These are phyloP conservation scores for Pseudochromis fuscus DNA, from an alignment of 2,797 vertebrate genomes.

Conservation along the genomic window DNA sequence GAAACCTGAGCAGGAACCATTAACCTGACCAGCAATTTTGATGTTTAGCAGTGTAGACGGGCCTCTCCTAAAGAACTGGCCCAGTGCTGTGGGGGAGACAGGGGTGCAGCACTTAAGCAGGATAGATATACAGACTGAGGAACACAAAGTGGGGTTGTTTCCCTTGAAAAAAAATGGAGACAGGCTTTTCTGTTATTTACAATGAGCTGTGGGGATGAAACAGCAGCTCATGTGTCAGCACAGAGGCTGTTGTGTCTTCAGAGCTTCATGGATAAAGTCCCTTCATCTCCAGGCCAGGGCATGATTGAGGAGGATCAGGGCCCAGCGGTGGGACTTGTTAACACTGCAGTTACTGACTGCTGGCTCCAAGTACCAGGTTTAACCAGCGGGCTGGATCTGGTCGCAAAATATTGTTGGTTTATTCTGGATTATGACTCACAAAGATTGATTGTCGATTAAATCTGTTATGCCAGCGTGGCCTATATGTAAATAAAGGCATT, in stretches of 20 bases:
- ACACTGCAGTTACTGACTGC: constrained; percentile 29
- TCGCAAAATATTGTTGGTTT: constrained; percentile 63
- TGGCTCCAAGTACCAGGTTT: constrained; percentile 22
- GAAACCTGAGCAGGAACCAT: constrained; percentile 63
- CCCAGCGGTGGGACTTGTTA: constrained; percentile 55
- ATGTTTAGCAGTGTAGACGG: constrained; percentile 47
- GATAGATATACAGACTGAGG: constrained; percentile 25
- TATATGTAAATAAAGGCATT: constrained; percentile 9
- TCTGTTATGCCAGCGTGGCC: constrained; percentile 14
- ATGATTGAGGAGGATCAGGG: constrained; percentile 49
- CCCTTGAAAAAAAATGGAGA: constrained; percentile 48
- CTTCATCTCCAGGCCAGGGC: constrained; percentile 51
- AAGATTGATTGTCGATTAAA: constrained; percentile 57
- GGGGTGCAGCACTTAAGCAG: constrained; percentile 15
- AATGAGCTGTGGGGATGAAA: constrained; percentile 63
- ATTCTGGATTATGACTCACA: constrained; percentile 50
- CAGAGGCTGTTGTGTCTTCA: constrained; percentile 68
- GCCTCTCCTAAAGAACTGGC: constrained; percentile 25
- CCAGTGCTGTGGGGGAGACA: constrained; percentile 34
- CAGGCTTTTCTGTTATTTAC: constrained; percentile 65
- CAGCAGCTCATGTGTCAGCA: constrained; percentile 61
- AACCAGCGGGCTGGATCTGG: constrained; percentile 36
- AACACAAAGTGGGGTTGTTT: constrained; percentile 66
- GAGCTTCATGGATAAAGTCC: constrained; percentile 51
- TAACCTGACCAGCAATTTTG: constrained; percentile 54